A percentile compares a stretch with the other conserved stretches of the same genome.
Conservation (phyloP, 2,113 vertebrate genomes). For the Pygoscelis antarcticus region DNA sequence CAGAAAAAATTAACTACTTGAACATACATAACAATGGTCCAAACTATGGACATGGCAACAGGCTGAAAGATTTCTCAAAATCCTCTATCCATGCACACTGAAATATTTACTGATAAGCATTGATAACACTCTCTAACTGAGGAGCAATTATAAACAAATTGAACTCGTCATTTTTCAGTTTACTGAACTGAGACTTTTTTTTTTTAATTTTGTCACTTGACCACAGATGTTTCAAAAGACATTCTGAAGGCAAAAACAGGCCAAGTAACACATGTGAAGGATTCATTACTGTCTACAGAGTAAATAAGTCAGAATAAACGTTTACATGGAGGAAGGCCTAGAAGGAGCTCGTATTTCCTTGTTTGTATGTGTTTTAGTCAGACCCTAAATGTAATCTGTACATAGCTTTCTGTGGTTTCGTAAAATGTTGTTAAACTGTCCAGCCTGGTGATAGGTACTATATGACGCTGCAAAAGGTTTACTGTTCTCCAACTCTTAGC, state of each 20-base stretch:
- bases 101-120: background rate
- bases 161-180: background rate
- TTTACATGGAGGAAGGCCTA: slow-evolving; percentile 25
- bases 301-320: slow-evolving; percentile 35
- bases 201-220: background rate
- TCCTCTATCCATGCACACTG: background rate
- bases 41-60: background rate
- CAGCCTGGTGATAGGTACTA: slow-evolving; percentile 11
- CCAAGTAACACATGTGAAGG: background rate
- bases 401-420: slow-evolving; percentile 37
- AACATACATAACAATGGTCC: background rate
- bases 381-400: slow-evolving; percentile 14
- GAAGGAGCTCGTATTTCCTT: slow-evolving; percentile 41
- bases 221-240: background rate
- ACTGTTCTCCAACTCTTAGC: slow-evolving; percentile 16
- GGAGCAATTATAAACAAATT: background rate
- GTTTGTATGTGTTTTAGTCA: slow-evolving; percentile 24
- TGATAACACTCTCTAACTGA: background rate
- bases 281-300: background rate
- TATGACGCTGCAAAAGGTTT: slow-evolving; percentile 39
- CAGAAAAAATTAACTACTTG: background rate
- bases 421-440: slow-evolving; percentile 41
- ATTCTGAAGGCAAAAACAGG: background rate
- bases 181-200: background rate
- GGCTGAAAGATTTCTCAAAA: background rate